Percentiles rank a stretch among this genome's conserved stretches.
phyloP scores from a whole-genome alignment of 2,113 vertebrate species.

The Hippocampus guttulatus region DNA sequence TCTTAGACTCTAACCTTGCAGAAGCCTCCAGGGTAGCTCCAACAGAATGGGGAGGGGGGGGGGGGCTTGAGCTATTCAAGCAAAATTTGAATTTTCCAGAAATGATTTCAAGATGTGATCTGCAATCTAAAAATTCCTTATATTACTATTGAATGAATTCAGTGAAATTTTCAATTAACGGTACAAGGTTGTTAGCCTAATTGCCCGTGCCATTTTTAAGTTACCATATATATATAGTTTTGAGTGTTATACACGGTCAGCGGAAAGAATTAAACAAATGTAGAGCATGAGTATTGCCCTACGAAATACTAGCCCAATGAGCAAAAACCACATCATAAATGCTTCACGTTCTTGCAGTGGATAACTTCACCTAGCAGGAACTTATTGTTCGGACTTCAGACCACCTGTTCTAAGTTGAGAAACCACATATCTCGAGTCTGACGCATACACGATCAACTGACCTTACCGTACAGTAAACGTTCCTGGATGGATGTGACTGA shows the following conservation, averaged over 20 bases:
- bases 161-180: no score
- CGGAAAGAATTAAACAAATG: no score
- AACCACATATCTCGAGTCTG: constrained; percentile 23
- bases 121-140: no score
- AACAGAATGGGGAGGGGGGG: background rate
- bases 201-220: no score
- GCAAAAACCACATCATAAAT: background rate
- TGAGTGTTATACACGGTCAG: no score
- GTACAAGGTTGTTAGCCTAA: no score
- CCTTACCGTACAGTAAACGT: background rate
- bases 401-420: constrained; percentile 36
- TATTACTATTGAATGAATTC: no score
- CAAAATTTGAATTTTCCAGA: no score
- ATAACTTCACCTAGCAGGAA: constrained; percentile 45
- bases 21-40: background rate
- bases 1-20: constrained; percentile 37
- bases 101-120: no score
- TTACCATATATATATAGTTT: no score
- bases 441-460: constrained; percentile 22
- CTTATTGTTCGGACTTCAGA: constrained; percentile 26
- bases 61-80: background rate
- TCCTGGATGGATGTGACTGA: constrained; percentile 23
- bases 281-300: no score
- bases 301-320: background rate
- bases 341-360: constrained; percentile 9